phyloP scores from a whole-genome alignment of 2,797 vertebrate species.

The Phataginus tricuspis region DNA sequence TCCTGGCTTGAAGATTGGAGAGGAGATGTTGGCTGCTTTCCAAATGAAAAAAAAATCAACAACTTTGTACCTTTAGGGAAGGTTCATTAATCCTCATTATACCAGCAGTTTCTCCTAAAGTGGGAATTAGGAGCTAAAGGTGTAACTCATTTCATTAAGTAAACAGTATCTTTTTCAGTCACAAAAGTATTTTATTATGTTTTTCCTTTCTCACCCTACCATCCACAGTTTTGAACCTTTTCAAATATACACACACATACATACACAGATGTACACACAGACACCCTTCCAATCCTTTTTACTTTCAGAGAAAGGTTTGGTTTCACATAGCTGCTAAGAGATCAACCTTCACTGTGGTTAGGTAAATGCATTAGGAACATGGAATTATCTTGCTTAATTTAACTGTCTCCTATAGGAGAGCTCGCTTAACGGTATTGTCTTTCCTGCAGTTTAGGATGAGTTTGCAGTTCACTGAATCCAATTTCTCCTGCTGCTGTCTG shows the following conservation, averaged over 20 bases:
- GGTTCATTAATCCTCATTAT: not conserved
- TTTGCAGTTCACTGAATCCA: not conserved
- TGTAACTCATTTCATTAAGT: slow-evolving; percentile 42
- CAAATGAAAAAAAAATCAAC: not conserved
- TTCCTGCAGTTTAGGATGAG: not conserved
- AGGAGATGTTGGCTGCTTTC: not conserved
- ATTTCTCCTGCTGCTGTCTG: not conserved
- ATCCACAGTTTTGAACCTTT: not conserved
- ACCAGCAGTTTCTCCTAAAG: not conserved
- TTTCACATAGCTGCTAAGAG: not conserved
- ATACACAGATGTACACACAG: not conserved
- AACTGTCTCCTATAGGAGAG: not conserved
- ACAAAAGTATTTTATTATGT: not conserved
- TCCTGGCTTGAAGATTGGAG: not conserved
- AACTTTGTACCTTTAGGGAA: not conserved
- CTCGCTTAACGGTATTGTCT: not conserved
- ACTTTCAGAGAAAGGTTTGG: not conserved
- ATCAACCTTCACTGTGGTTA: not conserved
- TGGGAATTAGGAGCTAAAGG: not conserved
- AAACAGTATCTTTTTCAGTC: not conserved
- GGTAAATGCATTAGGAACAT: not conserved
- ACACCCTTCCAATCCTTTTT: not conserved
- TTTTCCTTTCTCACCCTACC: not conserved
- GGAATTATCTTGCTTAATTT: not conserved
- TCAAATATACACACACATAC: not conserved